A percentile compares a stretch with the other conserved stretches of the same genome.
Conservation (phyloP, 2,113 vertebrate genomes). For the Spilogale gracilis region DNA sequence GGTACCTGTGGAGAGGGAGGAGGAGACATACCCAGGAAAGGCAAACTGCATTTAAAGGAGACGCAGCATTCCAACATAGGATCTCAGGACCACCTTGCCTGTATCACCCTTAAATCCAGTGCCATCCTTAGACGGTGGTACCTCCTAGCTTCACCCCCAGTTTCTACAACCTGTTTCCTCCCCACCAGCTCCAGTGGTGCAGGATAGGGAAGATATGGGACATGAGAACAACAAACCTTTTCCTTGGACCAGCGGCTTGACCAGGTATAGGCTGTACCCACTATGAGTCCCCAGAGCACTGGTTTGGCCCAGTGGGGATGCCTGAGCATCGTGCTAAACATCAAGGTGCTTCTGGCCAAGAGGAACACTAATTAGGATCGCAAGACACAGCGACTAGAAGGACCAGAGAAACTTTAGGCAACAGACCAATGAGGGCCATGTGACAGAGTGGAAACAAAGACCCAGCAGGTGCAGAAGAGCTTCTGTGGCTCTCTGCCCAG, state of each 20-base stretch:
- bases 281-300: neutral
- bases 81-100: neutral
- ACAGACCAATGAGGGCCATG: neutral
- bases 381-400: neutral
- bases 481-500: neutral
- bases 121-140: rapidly evolving
- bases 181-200: neutral
- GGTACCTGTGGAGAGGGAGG: neutral
- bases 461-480: neutral
- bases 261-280: neutral
- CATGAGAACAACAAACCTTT: neutral
- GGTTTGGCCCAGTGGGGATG: neutral
- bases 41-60: neutral
- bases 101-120: neutral
- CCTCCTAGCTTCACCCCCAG: neutral
- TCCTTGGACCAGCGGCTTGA: neutral
- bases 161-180: neutral
- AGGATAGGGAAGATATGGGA: neutral
- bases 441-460: neutral
- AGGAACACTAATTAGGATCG: neutral
- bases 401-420: neutral
- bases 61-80: rapidly evolving
- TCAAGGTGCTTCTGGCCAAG: neutral
- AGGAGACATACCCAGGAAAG: neutral
- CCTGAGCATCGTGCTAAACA: neutral